phyloP scores from a whole-genome alignment of 2,888 invertebrate genomes.

The Apantesis nais region DNA sequence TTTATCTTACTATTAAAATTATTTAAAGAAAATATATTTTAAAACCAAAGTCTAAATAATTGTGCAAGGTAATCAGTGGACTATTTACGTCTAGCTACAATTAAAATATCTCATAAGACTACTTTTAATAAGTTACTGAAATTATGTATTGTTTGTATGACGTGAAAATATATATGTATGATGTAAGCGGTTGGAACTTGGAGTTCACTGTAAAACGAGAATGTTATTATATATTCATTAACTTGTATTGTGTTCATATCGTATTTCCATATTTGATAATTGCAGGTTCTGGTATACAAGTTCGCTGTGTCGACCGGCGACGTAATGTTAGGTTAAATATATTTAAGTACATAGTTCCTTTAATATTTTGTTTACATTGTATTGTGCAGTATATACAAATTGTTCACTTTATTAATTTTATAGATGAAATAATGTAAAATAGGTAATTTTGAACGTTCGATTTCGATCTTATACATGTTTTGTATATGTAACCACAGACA shows the following conservation, averaged over 20 bases:
- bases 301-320: slow-evolving; percentile 35
- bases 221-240: slow-evolving; percentile 34
- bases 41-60: slow-evolving; percentile 55
- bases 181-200: slow-evolving; percentile 24
- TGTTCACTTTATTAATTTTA: slow-evolving; percentile 37
- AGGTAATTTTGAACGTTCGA: slow-evolving; percentile 30
- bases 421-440: slow-evolving; percentile 28
- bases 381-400: slow-evolving; percentile 45
- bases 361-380: slow-evolving; percentile 38
- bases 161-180: slow-evolving; percentile 43
- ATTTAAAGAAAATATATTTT: slow-evolving; percentile 42
- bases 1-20: slow-evolving; percentile 34
- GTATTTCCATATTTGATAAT: slow-evolving; percentile 36
- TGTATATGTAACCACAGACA: slow-evolving; percentile 31
- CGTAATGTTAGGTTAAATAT: slow-evolving; percentile 33
- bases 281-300: slow-evolving; percentile 28
- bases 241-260: slow-evolving; percentile 42
- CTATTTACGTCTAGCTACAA: slow-evolving; percentile 33
- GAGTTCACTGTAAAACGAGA: slow-evolving; percentile 31
- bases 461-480: slow-evolving; percentile 29
- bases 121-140: slow-evolving; percentile 30
- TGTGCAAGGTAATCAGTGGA: slow-evolving; percentile 46
- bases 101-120: slow-evolving; percentile 33
- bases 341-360: slow-evolving; percentile 42
- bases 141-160: slow-evolving; percentile 35